phyloP scores from a whole-genome alignment of 2,113 vertebrate genomes.

The Pelobates fuscus region DNA sequence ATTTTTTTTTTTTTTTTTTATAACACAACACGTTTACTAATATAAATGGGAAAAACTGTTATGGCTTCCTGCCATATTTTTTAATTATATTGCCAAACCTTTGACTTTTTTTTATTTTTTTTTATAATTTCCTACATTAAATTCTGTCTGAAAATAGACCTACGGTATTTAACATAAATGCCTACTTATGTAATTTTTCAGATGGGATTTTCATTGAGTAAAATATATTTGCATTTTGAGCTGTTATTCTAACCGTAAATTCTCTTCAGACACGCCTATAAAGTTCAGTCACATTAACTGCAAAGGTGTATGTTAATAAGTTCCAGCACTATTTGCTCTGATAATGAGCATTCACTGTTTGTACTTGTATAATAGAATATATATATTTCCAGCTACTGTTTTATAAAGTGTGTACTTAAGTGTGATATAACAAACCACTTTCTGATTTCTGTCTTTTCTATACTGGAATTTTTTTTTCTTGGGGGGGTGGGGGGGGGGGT shows the following conservation, averaged over 20 bases:
- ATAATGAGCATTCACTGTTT: conserved; percentile 9
- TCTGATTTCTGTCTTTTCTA: too few species aligned
- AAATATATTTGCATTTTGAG: not conserved
- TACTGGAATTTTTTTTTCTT: too few species aligned
- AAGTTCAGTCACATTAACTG: not conserved
- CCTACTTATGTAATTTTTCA: not conserved
- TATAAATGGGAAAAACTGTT: conserved; percentile 29
- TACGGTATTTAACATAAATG: not conserved
- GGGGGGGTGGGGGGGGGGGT: too few species aligned
- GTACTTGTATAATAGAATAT: conserved; percentile 32
- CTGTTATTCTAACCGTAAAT: not conserved
- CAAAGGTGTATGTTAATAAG: not conserved
- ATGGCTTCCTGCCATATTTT: not conserved
- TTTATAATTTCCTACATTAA: not conserved
- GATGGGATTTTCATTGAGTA: not conserved
- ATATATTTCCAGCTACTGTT: conserved; percentile 34
- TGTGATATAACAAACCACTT: not conserved
- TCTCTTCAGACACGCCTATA: not conserved
- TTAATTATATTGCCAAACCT: conserved; percentile 11
- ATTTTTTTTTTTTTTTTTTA: conserved; percentile 12
- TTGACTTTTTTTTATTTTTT: conserved; percentile 14
- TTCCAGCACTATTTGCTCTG: conserved; percentile 20
- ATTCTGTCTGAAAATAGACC: not conserved
- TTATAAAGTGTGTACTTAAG: conserved; percentile 14
- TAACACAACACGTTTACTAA: conserved; percentile 25